Base-by-base conservation (phyloP, 2,113 vertebrate genomes). In the Zonotrichia leucophrys region DNA sequence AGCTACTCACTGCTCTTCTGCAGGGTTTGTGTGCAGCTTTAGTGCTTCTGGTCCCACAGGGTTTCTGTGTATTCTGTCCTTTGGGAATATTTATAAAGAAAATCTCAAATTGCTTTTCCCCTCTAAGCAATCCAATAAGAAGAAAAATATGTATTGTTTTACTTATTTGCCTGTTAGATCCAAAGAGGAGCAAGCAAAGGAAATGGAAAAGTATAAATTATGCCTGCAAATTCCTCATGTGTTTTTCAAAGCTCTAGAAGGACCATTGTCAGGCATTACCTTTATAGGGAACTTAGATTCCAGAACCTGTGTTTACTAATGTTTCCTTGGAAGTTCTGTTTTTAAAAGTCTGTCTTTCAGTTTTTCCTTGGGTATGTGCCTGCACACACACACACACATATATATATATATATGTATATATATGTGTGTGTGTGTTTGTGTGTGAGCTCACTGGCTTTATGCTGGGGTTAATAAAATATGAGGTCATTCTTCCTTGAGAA, bases 401-500 rank as follows among this genome's bases (percentile, higher is more conserved):
- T 20, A 10, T 56, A 7, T 31, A 5, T 22, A 3, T 27, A 25
- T 30, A 12, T 33, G 12, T 47, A 12, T 47, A 12, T 21, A 11
- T 22, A 6, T 80, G 89, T 50, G 41, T 52, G 27, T 33, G 31
- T 62, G 9, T 46, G 56, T 52, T 46, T 44, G 50, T 59, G n/a
- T 83, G 83, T 81, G 96, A 96, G 68, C 46, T 92, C 72, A 93
- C 86, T 88, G 11, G 5, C 31, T 92, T 69, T 80, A 63, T 94
- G 76, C 60, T 90, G 1, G 39, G 39, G 62, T 79, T 96, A 95
- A 70, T 91, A 94, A 94, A 82, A 89, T 82, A 79, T 96, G 94
- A 95, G 70, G 68, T 96, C 94, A 95, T 95, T 97, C 73, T 75
- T 94, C 85, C 89, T 97, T 95, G 92, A 92, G 94, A 97, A 93